Base-by-base conservation (phyloP, 1,140 invertebrate species). In the Lanistes nyassanus region DNA sequence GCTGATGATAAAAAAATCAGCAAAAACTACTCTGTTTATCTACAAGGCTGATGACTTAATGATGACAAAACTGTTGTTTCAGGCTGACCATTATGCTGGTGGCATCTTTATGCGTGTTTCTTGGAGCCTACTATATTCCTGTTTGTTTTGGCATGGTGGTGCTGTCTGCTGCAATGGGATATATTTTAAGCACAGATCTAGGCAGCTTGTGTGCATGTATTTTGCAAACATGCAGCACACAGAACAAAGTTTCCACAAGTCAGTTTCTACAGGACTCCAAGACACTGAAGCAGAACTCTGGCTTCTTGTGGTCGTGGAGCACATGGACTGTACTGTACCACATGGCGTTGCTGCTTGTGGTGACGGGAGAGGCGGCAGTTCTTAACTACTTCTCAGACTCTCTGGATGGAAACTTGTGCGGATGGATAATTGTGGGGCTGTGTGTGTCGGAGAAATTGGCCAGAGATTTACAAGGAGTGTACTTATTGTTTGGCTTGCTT, bases 121-220 rank as follows among this genome's bases (percentile, higher is more conserved):
- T 85, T 23, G 79, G 80, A 31, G 80, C 81, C 5, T 86, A 83
- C 72, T 88, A 83, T 76, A 80, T 88, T 55, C 77, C 84, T 36
- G 66, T 64, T n/a, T 79, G 76, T 56, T 64, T 86, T 23, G 83
- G 73, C 31, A 80, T 80, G 2, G 78, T 88, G 3, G 60, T 88
- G 9, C 42, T 88, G n/a, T 79, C 82, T 31, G 79, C 85, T 11
- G 19, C 78, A 31, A 79, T 81, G 76, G 88, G 88, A 39, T 88
- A 87, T 70, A 56, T 88, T 34, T 82, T 89, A 26, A 88, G 88
- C 76, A 85, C 81, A 51, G 86, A 89, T 72, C 74, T 87, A 13
- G 82, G 87, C 21, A 80, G 82, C 6, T 82, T 87, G 65, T 79
- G 80, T 51, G 76, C 72, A 66, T 81, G 84, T 71, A 51, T 85